These are phyloP conservation scores for Lithophane ornitopus DNA, from an alignment of 2,888 invertebrate genomes.

Conservation along the genomic window DNA sequence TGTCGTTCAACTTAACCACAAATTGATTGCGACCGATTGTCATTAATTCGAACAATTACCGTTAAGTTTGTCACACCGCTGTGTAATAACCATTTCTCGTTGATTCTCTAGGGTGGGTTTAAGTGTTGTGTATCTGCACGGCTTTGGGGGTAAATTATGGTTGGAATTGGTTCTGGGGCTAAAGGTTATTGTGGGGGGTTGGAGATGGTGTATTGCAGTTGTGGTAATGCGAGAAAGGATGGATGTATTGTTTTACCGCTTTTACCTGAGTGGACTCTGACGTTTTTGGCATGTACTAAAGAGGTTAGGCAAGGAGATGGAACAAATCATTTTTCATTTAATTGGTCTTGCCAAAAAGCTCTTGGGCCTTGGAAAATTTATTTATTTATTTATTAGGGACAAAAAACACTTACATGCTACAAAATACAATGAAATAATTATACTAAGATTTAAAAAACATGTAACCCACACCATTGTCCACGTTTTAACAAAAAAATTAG, in stretches of 20 bases:
- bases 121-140: constrained; percentile 11
- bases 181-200: not conserved
- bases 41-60: constrained; percentile 74
- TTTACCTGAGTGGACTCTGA: not conserved
- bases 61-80: constrained; percentile 63
- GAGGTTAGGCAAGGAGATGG: not conserved
- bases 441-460: too few species aligned
- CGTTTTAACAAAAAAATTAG: too few species aligned
- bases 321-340: not conserved
- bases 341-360: too few species aligned
- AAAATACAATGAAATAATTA: too few species aligned
- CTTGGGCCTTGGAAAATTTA: too few species aligned
- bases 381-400: too few species aligned
- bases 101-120: constrained; percentile 23
- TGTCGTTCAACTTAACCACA: constrained; percentile 68
- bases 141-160: constrained; percentile 14
- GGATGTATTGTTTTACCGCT: not conserved
- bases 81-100: constrained; percentile 47
- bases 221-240: not conserved
- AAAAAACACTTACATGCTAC: too few species aligned
- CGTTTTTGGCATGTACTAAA: not conserved
- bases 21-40: constrained; percentile 76
- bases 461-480: too few species aligned
- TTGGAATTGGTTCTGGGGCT: not conserved
- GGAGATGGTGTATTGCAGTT: not conserved